Base-by-base conservation (phyloP, 92 coral and sea anemone genomes). In the Chrysogorgia sp. region DNA sequence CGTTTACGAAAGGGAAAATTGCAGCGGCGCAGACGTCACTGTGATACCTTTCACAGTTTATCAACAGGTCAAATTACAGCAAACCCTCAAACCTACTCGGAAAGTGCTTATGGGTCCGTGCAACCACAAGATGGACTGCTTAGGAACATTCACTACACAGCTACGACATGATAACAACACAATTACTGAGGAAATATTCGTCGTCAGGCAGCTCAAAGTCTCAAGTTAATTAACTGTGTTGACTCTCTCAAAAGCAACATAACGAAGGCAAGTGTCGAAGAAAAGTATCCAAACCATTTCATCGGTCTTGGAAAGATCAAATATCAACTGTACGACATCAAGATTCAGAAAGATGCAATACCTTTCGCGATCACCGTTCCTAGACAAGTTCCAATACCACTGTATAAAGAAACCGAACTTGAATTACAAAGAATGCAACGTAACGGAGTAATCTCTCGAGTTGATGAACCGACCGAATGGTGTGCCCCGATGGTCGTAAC, bases 21-120 rank as follows among this genome's bases (percentile, higher is more conserved):
- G 80, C 79, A 74, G 85, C 52, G 89, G 82, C 52, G 82, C 77
- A 19, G 85, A 72, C 69, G 82, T 80, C 37, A 85, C 85, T 0
- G 89, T 85, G 61, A 82, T 85, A 21, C 82, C 89, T 0, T 55
- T 61, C 9, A 68, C 40, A 1, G 23, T 72, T 0, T 85, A 80
- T 75, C 52, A 77, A 87, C 57, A 80, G 70, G 59, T 78, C 77
- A n/a, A 65, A 81, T 31, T 63, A 68, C 65, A 24, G 10, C 67
- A 62, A 7, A 76, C 19, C 29, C 66, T 77, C 14, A 72, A 68
- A 31, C 63, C 67, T 45, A 26, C 74, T 0, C 67, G 53, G 20
- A 84, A 71, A 58, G 25, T 40, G 15, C 78, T 84, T 19, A 37
- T 84, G 75, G 80, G 81, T 26, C 84, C 87, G 20, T 83, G 87